These are phyloP conservation scores for Toxostoma redivivum DNA, from an alignment of 2,113 vertebrate genomes.

Conservation along the genomic window DNA sequence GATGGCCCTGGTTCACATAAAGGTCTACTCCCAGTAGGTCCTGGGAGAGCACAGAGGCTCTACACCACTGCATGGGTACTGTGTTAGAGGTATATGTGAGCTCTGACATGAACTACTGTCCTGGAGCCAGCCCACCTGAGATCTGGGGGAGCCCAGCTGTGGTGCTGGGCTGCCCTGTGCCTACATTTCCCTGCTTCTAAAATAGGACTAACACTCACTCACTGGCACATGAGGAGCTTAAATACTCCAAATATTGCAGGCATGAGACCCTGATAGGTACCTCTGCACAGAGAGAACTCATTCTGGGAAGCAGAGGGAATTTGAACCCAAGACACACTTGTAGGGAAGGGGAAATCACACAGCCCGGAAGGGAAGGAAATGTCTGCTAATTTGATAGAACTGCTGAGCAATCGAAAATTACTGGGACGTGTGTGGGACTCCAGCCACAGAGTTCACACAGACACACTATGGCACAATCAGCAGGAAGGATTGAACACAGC, in stretches of 20 bases:
- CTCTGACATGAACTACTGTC: background rate
- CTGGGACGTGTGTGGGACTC: background rate
- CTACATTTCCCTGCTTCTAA: background rate
- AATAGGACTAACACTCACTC: background rate
- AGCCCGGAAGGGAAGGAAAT: conserved; percentile 47
- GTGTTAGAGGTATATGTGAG: background rate
- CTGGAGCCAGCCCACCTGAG: fast-evolving
- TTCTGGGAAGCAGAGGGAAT: background rate
- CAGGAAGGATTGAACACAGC: background rate
- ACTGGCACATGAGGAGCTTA: background rate
- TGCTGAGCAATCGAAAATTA: conserved; percentile 20
- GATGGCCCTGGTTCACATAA: background rate
- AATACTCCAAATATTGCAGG: background rate
- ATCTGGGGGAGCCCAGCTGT: background rate
- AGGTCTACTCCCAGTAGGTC: background rate
- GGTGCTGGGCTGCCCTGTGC: background rate
- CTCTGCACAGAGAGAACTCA: background rate
- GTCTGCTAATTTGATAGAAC: conserved; percentile 31
- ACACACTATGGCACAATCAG: background rate
- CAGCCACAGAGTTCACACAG: background rate
- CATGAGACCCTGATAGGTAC: background rate
- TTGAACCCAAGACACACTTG: conserved; percentile 4
- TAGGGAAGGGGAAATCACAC: background rate
- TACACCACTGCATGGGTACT: fast-evolving
- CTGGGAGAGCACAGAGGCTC: background rate